Evolutionary conservation across 2,797 vertebrate species (phyloP).

Genomic region (Lutjanus argentimaculatus): DNA sequence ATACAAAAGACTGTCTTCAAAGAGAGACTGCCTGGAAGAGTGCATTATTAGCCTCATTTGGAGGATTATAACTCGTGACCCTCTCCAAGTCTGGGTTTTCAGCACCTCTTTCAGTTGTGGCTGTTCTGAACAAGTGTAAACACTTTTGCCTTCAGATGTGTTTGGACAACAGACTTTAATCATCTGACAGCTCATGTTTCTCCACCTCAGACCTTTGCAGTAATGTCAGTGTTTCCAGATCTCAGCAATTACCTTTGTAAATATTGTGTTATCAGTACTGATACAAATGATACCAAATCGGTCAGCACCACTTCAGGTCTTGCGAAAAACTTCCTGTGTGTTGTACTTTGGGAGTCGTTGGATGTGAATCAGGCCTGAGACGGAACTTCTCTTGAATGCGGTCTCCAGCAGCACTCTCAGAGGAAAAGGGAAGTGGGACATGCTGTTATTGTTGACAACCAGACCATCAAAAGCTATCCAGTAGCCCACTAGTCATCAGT

Average conservation of each 20-base stretch:
- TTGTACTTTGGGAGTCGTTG: neutral
- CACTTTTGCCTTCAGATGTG: neutral
- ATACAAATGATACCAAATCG: neutral
- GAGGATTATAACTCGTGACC: neutral
- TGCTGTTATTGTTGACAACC: slow-evolving; percentile 72
- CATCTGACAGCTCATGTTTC: neutral
- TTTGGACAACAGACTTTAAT: neutral
- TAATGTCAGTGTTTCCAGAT: neutral
- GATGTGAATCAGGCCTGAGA: slow-evolving; percentile 18
- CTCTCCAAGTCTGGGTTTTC: neutral
- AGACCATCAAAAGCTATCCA: slow-evolving; percentile 58
- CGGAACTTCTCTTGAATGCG: slow-evolving; percentile 27
- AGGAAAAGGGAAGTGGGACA: slow-evolving; percentile 52
- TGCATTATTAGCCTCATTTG: neutral
- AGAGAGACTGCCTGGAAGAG: neutral
- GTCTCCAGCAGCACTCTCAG: slow-evolving; percentile 35
- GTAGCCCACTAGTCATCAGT: slow-evolving; percentile 62
- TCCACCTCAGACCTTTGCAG: neutral
- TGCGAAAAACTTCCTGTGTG: neutral
- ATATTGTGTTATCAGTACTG: neutral
- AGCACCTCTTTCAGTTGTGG: neutral
- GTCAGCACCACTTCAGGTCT: neutral
- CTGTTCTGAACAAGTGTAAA: neutral
- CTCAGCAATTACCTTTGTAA: neutral
- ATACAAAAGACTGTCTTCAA: neutral